Evolutionary conservation across 2,888 invertebrate genomes (phyloP).

Genomic region (Xylophagus ater): DNA sequence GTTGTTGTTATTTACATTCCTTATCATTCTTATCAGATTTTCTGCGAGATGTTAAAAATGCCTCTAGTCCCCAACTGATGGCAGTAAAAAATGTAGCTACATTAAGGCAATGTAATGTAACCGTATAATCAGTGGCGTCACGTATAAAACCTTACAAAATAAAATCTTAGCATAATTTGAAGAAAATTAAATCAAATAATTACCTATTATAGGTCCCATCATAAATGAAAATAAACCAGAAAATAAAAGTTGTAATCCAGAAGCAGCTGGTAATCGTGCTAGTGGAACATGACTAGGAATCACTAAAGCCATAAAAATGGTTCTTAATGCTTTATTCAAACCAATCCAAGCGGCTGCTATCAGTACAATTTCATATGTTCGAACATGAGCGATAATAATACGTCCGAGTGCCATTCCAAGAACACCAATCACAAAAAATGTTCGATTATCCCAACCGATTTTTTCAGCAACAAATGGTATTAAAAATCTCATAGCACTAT

Average conservation of each 20-base stretch:
- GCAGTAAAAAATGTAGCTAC: slow-evolving; percentile 53
- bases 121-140: slow-evolving; percentile 48
- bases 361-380: slow-evolving; percentile 45
- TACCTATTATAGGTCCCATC: slow-evolving; percentile 57
- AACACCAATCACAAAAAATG: slow-evolving; percentile 59
- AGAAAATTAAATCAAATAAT: slow-evolving; percentile 21
- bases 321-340: slow-evolving; percentile 57
- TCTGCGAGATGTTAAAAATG: too few relatives aligned
- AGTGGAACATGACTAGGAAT: slow-evolving; percentile 61
- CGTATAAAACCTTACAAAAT: slow-evolving; percentile 49
- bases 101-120: slow-evolving; percentile 54
- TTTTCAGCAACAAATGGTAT: slow-evolving; percentile 57
- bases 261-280: slow-evolving; percentile 56
- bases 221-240: slow-evolving; percentile 52
- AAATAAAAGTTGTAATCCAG: slow-evolving; percentile 55
- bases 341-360: slow-evolving; percentile 54
- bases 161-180: background rate
- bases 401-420: slow-evolving; percentile 54
- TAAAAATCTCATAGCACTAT: slow-evolving; percentile 52
- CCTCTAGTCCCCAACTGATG: slow-evolving; percentile 51
- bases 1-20: too few relatives aligned
- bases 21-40: too few relatives aligned
- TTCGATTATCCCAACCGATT: slow-evolving; percentile 58
- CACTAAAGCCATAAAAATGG: slow-evolving; percentile 62
- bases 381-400: slow-evolving; percentile 46